A percentile compares a stretch with the other conserved stretches of the same genome.
These are phyloP conservation scores for Drosophila prosaltans DNA, from an alignment of 1,140 invertebrate species.

Conservation along the genomic window DNA sequence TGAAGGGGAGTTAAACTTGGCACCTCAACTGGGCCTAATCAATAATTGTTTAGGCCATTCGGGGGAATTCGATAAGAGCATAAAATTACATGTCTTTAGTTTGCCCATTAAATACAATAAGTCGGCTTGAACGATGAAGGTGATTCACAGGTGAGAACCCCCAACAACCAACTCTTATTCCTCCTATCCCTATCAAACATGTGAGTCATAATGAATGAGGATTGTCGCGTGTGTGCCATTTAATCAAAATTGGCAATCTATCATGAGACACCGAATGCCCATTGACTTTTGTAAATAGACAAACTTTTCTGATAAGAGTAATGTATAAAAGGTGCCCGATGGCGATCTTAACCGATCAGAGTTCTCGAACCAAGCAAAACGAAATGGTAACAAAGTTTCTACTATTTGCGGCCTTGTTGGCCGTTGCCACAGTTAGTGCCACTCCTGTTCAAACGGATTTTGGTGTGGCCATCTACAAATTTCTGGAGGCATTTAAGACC, in stretches of 20 bases:
- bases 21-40: not conserved
- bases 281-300: not conserved
- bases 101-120: conserved; percentile 1
- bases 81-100: not conserved
- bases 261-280: not conserved
- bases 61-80: not conserved
- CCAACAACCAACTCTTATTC: not conserved
- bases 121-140: conserved; percentile 5
- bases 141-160: not conserved
- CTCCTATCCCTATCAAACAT: not conserved
- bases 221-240: conserved; percentile 1
- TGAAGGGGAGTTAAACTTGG: not conserved
- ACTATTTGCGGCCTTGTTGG: conserved; percentile 43
- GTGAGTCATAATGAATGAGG: not conserved
- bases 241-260: conserved; percentile 13
- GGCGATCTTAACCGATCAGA: not conserved
- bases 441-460: conserved; percentile 40
- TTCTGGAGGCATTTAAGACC: conserved; percentile 47
- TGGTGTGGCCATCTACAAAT: conserved; percentile 38
- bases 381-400: conserved; percentile 47
- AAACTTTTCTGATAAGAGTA: conserved; percentile 13
- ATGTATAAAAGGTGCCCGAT: conserved; percentile 20
- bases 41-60: conserved; percentile 12
- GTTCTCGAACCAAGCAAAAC: conserved; percentile 22
- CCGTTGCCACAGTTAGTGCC: conserved; percentile 16